Conservation (phyloP, 2,888 invertebrate genomes). For the Nipponacmea schrenckii region DNA sequence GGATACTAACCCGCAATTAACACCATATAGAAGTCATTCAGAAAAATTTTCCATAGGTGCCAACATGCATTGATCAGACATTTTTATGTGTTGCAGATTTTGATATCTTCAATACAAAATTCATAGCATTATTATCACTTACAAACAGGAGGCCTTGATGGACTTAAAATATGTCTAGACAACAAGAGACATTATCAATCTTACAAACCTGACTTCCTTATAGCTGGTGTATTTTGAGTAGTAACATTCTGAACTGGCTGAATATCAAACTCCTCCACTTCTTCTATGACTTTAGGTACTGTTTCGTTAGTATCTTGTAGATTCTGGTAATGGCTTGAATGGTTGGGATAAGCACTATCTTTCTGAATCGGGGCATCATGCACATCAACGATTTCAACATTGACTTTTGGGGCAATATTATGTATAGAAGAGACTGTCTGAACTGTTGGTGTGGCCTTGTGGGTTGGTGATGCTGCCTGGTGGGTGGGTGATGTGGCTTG, state of each 20-base stretch:
- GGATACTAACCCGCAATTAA: background rate
- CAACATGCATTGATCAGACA: too few relatives aligned
- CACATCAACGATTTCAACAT: too few relatives aligned
- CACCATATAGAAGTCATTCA: background rate
- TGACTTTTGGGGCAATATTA: too few relatives aligned
- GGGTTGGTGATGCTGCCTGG: too few relatives aligned
- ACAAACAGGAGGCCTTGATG: too few relatives aligned
- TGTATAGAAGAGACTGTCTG: background rate
- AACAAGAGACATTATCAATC: background rate
- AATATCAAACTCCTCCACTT: conserved; percentile 11
- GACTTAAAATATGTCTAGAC: too few relatives aligned
- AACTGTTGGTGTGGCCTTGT: too few relatives aligned
- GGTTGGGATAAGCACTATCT: conserved; percentile 9
- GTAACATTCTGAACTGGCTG: conserved; percentile 17
- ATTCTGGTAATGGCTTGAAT: conserved; percentile 17
- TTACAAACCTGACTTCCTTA: conserved; percentile 1
- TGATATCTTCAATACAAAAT: too few relatives aligned
- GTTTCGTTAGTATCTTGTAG: conserved; percentile 19
- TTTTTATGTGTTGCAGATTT: too few relatives aligned
- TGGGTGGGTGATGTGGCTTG: too few relatives aligned
- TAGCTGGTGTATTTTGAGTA: conserved; percentile 10
- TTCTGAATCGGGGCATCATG: conserved; percentile 14
- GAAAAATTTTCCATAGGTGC: too few relatives aligned
- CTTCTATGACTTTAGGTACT: background rate
- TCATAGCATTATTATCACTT: too few relatives aligned